These are phyloP conservation scores for Hypercompe scribonia DNA, from an alignment of 2,888 invertebrate species.

Conservation along the genomic window DNA sequence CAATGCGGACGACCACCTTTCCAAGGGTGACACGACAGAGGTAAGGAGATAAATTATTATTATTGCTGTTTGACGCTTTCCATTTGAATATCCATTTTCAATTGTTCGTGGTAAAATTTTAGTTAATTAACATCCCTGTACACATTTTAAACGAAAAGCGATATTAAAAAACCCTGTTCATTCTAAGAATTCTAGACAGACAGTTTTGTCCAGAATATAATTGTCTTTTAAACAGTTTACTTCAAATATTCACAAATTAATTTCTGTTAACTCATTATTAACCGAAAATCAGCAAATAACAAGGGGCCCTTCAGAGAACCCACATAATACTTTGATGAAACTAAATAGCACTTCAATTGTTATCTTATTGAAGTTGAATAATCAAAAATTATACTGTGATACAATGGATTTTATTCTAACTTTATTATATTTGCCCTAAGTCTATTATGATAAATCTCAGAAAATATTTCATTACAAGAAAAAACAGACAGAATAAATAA, in stretches of 20 bases:
- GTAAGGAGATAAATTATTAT: no score
- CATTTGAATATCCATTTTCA: no score
- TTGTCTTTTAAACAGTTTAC: conserved; percentile 1
- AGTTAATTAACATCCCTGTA: no score
- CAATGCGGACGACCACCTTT: no score
- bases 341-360: not conserved
- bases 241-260: not conserved
- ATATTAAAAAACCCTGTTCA: no score
- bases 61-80: no score
- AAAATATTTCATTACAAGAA: not conserved
- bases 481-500: no score
- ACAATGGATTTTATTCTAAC: not conserved
- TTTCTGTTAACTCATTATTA: conserved; percentile 2
- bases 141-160: no score
- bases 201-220: not conserved
- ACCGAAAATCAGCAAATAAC: not conserved
- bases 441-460: not conserved
- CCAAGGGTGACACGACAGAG: no score
- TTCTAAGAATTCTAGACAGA: no score
- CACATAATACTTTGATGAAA: not conserved
- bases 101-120: no score
- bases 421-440: not conserved
- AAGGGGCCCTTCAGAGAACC: no score
- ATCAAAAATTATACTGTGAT: not conserved
- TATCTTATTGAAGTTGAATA: not conserved